Evolutionary conservation across 2,113 vertebrate genomes (phyloP), one percentile per base, ranked within the genome.

Genomic region (Aegotheles bennettii): DNA sequence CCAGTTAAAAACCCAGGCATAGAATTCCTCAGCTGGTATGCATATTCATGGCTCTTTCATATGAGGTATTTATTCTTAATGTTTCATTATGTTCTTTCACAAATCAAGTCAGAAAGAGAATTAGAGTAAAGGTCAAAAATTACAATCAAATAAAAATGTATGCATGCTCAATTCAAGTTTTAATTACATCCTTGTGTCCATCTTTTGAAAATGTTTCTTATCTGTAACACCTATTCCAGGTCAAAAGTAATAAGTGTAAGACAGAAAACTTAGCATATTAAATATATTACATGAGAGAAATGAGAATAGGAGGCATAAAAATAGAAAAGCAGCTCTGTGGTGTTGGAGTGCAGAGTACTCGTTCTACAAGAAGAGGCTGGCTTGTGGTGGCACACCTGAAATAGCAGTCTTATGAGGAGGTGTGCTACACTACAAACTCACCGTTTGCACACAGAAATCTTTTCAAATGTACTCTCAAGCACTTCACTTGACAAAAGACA

Each of bases 221-320:
- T 19, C 48, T 45, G 8, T 50, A 64, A 50, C 35, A 74, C 12
- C 38, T 31, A 85, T 56, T 13, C 19, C 25, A 81, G 35, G n/a
- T 76, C 33, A 67, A 70, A 85, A 83, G 45, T 36, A 78, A 50
- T 3, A 3, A 15, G 28, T 16, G 43, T 20, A 13, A 45, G 25
- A 64, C 16, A 26, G 12, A 87, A 93, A 83, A 71, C 9, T 3
- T 10, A 54, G 14, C 1, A 2, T 26, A 48, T 67, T 53, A 53
- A 70, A 38, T 54, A 11, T 25, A 74, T 31, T 14, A 47, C n/a
- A 25, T 3, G 33, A 73, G 29, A 10, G 19, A 78, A 94, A 69
- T 0, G 0, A 69, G 7, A 61, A 38, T 14, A n/a, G 29, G 13
- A 80, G 77, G 12, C 0, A 0, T 6, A 59, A 85, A 42, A 82